Evolutionary conservation across 2,888 invertebrate genomes (phyloP).

Genomic region (Cataglyphis cursor): DNA sequence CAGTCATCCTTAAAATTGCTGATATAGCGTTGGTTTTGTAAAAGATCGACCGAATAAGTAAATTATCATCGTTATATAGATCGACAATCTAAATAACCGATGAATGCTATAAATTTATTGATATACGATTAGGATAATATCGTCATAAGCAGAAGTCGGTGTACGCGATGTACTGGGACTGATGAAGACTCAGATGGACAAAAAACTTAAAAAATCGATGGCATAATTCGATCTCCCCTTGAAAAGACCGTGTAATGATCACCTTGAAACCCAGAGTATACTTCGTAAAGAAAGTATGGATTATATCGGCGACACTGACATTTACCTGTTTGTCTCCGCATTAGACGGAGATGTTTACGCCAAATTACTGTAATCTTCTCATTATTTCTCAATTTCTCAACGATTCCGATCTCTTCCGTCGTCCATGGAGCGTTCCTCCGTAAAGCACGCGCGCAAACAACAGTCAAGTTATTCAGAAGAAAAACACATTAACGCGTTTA

Average conservation of each 20-base stretch:
- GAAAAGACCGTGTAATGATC: constrained; percentile 16
- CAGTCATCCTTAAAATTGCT: no score
- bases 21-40: not conserved
- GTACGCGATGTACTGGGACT: constrained; percentile 4
- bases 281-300: not conserved
- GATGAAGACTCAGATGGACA: not conserved
- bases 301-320: constrained; percentile 29
- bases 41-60: not conserved
- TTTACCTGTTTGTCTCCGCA: constrained; percentile 39
- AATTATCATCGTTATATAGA: not conserved
- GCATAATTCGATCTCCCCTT: constrained; percentile 18
- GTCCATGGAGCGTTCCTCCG: not conserved
- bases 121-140: not conserved
- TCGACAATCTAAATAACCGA: not conserved
- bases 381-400: constrained; percentile 34
- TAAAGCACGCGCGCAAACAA: not conserved
- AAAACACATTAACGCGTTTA: constrained; percentile 39
- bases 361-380: constrained; percentile 45
- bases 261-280: constrained; percentile 15
- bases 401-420: not conserved
- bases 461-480: constrained; percentile 1
- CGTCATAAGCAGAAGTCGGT: not conserved
- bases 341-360: constrained; percentile 13
- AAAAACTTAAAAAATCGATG: not conserved
- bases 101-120: not conserved